phyloP scores from a whole-genome alignment of 1,140 invertebrate genomes.

The Drosophila bocki region DNA sequence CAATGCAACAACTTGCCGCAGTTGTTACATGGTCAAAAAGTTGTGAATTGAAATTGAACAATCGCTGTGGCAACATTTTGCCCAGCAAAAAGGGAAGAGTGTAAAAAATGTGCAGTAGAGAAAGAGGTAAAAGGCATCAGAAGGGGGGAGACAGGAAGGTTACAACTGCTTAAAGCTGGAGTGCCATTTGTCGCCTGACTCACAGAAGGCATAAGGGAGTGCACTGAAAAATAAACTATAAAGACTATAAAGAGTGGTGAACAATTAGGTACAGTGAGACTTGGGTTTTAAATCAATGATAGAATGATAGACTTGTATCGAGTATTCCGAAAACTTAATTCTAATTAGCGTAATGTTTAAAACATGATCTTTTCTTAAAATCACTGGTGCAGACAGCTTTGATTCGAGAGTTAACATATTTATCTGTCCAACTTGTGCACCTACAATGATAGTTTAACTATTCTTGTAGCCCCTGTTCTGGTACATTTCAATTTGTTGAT shows the following conservation, averaged over 20 bases:
- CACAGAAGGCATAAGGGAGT: constrained; percentile 2
- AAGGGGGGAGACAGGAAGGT: neutral
- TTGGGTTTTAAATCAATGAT: too few relatives aligned
- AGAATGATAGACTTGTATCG: too few relatives aligned
- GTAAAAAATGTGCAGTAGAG: neutral
- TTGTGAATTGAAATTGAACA: constrained; percentile 76
- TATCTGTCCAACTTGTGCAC: too few relatives aligned
- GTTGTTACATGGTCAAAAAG: constrained; percentile 71
- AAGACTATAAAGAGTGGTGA: neutral
- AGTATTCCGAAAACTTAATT: too few relatives aligned
- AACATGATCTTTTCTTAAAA: too few relatives aligned
- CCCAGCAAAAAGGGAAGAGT: neutral
- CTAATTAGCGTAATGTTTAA: too few relatives aligned
- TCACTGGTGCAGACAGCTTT: too few relatives aligned
- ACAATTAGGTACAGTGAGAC: neutral
- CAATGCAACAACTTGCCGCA: constrained; percentile 75
- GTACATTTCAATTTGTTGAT: too few relatives aligned
- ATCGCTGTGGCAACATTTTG: constrained; percentile 35
- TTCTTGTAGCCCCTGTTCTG: too few relatives aligned
- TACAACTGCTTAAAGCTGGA: constrained; percentile 26
- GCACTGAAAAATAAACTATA: constrained; percentile 2
- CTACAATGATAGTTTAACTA: too few relatives aligned
- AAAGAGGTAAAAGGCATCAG: constrained; percentile 5
- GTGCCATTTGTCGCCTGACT: constrained; percentile 33
- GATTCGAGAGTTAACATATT: too few relatives aligned